A percentile compares a stretch with the other conserved stretches of the same genome.
phyloP scores from a whole-genome alignment of 2,797 vertebrate species.

The Diceros bicornis region DNA sequence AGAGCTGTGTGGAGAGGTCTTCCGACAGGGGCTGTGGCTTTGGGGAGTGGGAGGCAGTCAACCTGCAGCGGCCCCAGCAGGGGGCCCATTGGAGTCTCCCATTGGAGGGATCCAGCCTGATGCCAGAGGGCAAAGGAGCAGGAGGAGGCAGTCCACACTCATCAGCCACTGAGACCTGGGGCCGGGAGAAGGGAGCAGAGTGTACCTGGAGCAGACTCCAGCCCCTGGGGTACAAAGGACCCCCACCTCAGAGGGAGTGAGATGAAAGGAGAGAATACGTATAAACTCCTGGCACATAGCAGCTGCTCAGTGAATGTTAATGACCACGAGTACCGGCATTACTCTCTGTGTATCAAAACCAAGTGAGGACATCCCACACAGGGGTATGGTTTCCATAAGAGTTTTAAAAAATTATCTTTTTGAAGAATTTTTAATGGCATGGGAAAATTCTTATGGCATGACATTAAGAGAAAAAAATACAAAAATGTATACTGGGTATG shows the following conservation, averaged over 20 bases:
- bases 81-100: no score
- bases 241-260: neutral
- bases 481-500: neutral
- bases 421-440: constrained; percentile 59
- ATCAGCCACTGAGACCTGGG: neutral
- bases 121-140: neutral
- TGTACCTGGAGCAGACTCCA: neutral
- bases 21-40: neutral
- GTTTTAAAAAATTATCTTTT: neutral
- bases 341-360: neutral
- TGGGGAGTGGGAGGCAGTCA: neutral
- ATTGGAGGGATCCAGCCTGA: neutral
- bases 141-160: neutral
- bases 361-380: neutral
- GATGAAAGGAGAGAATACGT: neutral
- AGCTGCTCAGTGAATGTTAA: neutral
- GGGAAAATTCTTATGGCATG: neutral
- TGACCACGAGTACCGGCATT: neutral
- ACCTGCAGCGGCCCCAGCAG: neutral
- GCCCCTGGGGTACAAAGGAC: neutral
- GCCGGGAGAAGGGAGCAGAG: neutral
- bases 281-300: neutral
- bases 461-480: constrained; percentile 21
- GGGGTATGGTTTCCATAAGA: neutral
- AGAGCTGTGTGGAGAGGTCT: neutral